Conservation (phyloP, 2,888 invertebrate species). For the Rhodophaea formosa region DNA sequence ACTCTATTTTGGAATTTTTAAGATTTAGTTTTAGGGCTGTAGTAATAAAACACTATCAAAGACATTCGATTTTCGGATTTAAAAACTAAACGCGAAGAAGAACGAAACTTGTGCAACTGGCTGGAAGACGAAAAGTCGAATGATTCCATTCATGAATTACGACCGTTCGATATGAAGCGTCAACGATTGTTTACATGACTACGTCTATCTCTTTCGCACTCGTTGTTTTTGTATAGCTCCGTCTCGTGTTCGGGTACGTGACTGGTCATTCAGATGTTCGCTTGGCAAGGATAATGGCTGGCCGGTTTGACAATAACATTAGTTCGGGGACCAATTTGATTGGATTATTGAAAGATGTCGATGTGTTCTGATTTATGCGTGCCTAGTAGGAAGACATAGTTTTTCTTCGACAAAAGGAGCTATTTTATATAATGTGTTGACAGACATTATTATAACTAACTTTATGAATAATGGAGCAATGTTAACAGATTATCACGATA, state of each 20-base stretch:
- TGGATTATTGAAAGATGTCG: slow-evolving; percentile 75
- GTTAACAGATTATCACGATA: too few relatives aligned
- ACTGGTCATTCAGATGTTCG: slow-evolving; percentile 69
- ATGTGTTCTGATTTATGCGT: slow-evolving; percentile 60
- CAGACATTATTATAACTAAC: too few relatives aligned
- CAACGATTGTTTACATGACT: slow-evolving; percentile 58
- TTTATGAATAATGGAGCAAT: too few relatives aligned
- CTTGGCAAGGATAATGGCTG: slow-evolving; percentile 64
- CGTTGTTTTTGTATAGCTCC: slow-evolving; percentile 29
- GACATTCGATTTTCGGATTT: slow-evolving; percentile 31
- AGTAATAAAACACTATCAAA: slow-evolving; percentile 20
- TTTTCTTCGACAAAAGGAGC: background rate
- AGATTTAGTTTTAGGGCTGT: slow-evolving; percentile 18
- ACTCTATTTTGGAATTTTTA: slow-evolving; percentile 17
- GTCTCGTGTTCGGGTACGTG: slow-evolving; percentile 53
- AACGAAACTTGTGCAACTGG: slow-evolving; percentile 24
- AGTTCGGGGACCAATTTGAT: slow-evolving; percentile 69
- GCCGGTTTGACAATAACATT: slow-evolving; percentile 75
- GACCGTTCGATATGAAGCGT: slow-evolving; percentile 30
- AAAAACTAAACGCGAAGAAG: slow-evolving; percentile 26
- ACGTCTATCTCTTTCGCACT: slow-evolving; percentile 40
- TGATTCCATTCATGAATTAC: slow-evolving; percentile 29
- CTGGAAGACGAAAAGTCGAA: slow-evolving; percentile 32
- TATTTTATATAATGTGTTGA: too few relatives aligned
- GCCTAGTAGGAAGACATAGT: slow-evolving; percentile 25